Evolutionary conservation across 2,888 invertebrate genomes (phyloP), one percentile per base, ranked within the genome.

Genomic region (Yponomeuta sedellus): DNA sequence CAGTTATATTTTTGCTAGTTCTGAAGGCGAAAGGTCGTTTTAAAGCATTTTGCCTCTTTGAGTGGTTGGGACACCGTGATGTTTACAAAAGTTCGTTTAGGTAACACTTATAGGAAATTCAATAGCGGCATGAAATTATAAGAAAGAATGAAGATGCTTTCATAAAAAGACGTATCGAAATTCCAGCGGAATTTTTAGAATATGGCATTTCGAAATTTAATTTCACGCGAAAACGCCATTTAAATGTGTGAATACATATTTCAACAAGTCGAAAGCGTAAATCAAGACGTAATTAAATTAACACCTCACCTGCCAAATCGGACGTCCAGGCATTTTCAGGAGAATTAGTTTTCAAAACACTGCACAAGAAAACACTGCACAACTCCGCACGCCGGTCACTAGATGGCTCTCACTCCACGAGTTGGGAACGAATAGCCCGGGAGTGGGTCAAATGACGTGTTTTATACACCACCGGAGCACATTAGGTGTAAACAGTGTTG

Each of bases 281-380:
- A 52, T 52, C 12, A 52, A 52, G 16, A 12, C 12, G 16, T 52
- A 44, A 52, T 16, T 12, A 12, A 52, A 52, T 52, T 16, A 12
- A 65, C 64, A 22, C 68, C 73, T 88, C 84, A 95, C 95, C 93
- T 95, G 95, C 94, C 94, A 95, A 84, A 95, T 91, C 71, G 94
- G 94, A 92, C 94, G 94, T 92, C 94, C 94, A 86, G 95, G 94
- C 94, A 95, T 95, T 86, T 88, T 93, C 73, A 56, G 69, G 71
- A 70, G 16, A 68, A 72, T 69, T 68, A 66, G 67, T 74, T 76
- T 76, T 78, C 73, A 73, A 75, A 77, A 79, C 78, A 76, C 81
- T 76, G 74, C 77, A 78, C 81, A 80, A 52, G 75, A 77, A 79
- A 81, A 67, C 40, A 64, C 20, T 16, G 8, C 83, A 81, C 81